These are phyloP conservation scores for Eilema sororculum DNA, from an alignment of 2,888 invertebrate species.

Conservation along the genomic window DNA sequence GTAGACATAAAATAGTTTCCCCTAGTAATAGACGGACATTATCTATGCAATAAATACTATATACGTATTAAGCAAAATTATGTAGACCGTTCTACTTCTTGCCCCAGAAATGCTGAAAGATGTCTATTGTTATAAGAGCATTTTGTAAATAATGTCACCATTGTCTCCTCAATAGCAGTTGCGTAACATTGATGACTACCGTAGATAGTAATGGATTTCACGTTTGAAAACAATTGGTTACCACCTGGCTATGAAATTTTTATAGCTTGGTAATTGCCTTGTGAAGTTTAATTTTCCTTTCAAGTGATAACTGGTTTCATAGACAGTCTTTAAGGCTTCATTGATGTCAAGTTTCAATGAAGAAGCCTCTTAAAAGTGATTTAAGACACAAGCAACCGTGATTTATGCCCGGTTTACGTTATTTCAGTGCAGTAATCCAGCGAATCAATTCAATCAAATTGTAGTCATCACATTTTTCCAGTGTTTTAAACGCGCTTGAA, in stretches of 20 bases:
- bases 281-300: neutral
- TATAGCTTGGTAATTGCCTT: neutral
- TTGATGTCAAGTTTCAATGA: too few relatives aligned
- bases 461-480: too few relatives aligned
- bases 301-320: neutral
- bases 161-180: neutral
- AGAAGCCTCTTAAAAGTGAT: too few relatives aligned
- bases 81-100: constrained; percentile 2
- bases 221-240: neutral
- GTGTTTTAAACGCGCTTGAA: too few relatives aligned
- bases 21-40: neutral
- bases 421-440: too few relatives aligned
- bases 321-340: too few relatives aligned
- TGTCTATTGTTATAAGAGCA: neutral
- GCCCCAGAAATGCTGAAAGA: neutral
- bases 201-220: neutral
- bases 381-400: too few relatives aligned
- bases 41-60: neutral
- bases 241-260: neutral
- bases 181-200: neutral
- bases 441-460: too few relatives aligned
- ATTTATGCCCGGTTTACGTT: too few relatives aligned
- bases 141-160: constrained; percentile 1
- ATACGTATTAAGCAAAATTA: neutral
- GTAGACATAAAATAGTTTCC: neutral